A percentile compares a stretch with the other conserved stretches of the same genome.
Evolutionary conservation across 1,140 invertebrate genomes (phyloP).

Genomic region (Macrocentrus cingulum): DNA sequence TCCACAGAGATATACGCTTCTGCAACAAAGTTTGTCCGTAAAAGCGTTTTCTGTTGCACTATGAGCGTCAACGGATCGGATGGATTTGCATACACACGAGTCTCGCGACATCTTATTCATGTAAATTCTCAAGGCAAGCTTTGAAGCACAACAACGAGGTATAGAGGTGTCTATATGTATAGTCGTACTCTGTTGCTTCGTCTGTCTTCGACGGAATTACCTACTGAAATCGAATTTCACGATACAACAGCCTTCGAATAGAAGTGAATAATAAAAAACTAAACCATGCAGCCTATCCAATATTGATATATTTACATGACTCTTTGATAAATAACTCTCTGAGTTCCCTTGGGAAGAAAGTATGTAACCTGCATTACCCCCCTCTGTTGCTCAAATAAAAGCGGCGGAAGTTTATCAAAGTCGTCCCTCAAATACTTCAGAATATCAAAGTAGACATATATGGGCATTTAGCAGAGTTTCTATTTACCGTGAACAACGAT

Average conservation of each 20-base stretch:
- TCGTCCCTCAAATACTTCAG: no score
- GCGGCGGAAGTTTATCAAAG: no score
- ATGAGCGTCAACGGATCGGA: conserved; percentile 2
- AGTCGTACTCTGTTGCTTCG: conserved; percentile 2
- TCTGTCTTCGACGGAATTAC: conserved; percentile 2
- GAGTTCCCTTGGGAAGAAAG: no score
- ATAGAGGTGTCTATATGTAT: conserved; percentile 24
- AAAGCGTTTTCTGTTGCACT: not conserved
- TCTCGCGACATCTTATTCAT: conserved; percentile 24
- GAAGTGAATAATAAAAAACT: not conserved
- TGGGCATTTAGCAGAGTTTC: no score
- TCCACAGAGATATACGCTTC: no score
- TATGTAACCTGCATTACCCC: no score
- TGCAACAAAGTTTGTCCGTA: not conserved
- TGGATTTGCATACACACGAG: conserved; percentile 21
- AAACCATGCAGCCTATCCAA: no score
- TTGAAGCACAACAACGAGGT: conserved; percentile 7
- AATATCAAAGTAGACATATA: no score
- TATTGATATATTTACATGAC: no score
- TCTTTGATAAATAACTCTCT: no score
- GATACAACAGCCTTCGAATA: not conserved
- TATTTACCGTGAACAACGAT: no score
- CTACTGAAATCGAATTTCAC: conserved; percentile 4
- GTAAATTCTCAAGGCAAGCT: conserved; percentile 16
- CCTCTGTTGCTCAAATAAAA: no score